Percentiles rank a stretch among this genome's conserved stretches.
Conservation (phyloP, 2,113 vertebrate species). For the Rhegmatorhina hoffmannsi region DNA sequence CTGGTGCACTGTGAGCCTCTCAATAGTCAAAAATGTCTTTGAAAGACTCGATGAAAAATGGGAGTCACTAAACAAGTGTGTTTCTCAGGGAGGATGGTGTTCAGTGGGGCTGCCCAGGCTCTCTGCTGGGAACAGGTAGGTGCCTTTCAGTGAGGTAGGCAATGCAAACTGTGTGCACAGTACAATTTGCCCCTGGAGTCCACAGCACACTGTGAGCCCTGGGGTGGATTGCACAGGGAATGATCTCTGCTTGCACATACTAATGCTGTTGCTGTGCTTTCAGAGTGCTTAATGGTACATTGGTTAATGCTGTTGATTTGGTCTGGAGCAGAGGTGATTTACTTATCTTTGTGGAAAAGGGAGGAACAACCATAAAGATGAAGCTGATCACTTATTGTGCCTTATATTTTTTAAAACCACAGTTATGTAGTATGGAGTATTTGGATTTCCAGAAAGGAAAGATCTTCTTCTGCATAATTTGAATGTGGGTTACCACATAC, state of each 20-base stretch:
- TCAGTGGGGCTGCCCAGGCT: not conserved
- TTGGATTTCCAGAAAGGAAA: not conserved
- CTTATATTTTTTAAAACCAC: not conserved
- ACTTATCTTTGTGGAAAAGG: not conserved
- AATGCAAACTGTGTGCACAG: not conserved
- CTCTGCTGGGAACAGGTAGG: not conserved
- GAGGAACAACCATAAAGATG: not conserved
- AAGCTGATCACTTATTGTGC: not conserved
- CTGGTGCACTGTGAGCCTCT: not conserved
- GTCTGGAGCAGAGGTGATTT: not conserved
- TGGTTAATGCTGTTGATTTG: not conserved
- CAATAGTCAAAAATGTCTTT: not conserved
- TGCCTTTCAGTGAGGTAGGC: not conserved
- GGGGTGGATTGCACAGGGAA: not conserved
- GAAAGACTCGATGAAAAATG: not conserved
- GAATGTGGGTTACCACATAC: not conserved
- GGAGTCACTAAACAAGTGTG: not conserved
- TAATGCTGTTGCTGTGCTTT: not conserved
- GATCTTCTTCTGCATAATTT: not conserved
- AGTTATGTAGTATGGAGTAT: not conserved
- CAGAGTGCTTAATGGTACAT: not conserved
- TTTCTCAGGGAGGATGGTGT: not conserved
- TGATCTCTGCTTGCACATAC: not conserved
- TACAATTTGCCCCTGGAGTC: not conserved
- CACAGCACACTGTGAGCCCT: not conserved